phyloP scores from a whole-genome alignment of 2,797 vertebrate genomes.

The Spinus pinus region DNA sequence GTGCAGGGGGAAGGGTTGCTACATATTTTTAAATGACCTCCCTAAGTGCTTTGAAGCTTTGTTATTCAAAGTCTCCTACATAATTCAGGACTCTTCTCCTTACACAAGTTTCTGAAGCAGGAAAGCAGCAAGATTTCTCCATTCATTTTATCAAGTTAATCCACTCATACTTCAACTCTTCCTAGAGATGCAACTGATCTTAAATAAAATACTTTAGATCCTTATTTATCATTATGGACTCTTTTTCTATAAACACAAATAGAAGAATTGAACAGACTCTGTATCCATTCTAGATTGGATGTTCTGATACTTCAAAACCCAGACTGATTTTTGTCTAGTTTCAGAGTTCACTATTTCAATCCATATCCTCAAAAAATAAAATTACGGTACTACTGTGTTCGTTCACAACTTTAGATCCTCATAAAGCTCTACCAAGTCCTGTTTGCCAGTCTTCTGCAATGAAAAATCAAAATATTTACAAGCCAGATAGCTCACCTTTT shows the following conservation, averaged over 20 bases:
- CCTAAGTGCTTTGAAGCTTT: slow-evolving; percentile 14
- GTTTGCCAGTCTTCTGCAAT: not conserved
- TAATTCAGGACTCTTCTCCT: slow-evolving; percentile 27
- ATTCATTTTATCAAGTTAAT: not conserved
- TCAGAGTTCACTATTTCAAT: not conserved
- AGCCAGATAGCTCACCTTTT: not conserved
- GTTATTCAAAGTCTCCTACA: slow-evolving; percentile 7
- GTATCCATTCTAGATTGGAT: not conserved
- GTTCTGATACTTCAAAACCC: not conserved
- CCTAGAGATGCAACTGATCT: not conserved
- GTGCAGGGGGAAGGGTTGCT: not conserved
- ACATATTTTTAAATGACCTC: not conserved
- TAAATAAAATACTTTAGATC: not conserved
- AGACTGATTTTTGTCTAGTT: not conserved
- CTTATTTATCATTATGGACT: not conserved
- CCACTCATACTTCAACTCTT: not conserved
- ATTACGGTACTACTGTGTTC: not conserved
- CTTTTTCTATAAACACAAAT: not conserved
- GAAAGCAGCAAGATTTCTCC: slow-evolving; percentile 1
- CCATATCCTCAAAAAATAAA: not conserved
- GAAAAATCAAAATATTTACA: not conserved
- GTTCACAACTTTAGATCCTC: not conserved
- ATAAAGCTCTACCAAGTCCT: not conserved
- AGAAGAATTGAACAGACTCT: not conserved
- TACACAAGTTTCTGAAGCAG: slow-evolving; percentile 2